Conservation (phyloP, 2,888 invertebrate genomes). For the Lasioglossum calceatum region DNA sequence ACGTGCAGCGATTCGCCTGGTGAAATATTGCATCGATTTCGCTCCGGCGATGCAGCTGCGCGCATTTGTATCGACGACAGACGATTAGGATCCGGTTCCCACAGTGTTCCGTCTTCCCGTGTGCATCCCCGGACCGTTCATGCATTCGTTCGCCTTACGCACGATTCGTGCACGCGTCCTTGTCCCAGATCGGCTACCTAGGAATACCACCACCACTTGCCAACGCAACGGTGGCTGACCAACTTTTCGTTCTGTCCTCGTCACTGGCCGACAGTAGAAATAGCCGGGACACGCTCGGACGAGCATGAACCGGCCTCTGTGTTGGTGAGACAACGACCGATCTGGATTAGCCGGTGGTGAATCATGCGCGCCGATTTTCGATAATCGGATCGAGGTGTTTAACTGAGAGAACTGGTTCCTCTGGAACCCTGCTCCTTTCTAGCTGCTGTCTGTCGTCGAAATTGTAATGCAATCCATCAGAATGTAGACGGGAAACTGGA, state of each 20-base stretch:
- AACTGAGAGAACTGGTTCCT: not conserved
- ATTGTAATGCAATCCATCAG: not conserved
- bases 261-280: constrained; percentile 73
- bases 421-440: not conserved
- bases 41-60: not conserved
- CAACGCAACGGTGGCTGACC: constrained; percentile 68
- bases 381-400: constrained; percentile 22
- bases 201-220: constrained; percentile 72
- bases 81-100: constrained; percentile 30
- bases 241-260: constrained; percentile 73
- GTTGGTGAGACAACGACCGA: constrained; percentile 35
- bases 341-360: constrained; percentile 54
- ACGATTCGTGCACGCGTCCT: constrained; percentile 76
- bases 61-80: constrained; percentile 19
- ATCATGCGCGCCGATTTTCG: constrained; percentile 53
- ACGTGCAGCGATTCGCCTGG: not conserved
- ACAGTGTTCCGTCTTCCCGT: constrained; percentile 45
- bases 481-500: constrained; percentile 5
- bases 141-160: constrained; percentile 60
- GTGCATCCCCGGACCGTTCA: constrained; percentile 31
- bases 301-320: constrained; percentile 23
- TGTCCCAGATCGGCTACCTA: constrained; percentile 78
- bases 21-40: constrained; percentile 15
- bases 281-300: constrained; percentile 72
- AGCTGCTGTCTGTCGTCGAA: not conserved